A percentile compares a stretch with the other conserved stretches of the same genome.
Conservation (phyloP, 2,888 invertebrate species). For the Schizotus pectinicornis region DNA sequence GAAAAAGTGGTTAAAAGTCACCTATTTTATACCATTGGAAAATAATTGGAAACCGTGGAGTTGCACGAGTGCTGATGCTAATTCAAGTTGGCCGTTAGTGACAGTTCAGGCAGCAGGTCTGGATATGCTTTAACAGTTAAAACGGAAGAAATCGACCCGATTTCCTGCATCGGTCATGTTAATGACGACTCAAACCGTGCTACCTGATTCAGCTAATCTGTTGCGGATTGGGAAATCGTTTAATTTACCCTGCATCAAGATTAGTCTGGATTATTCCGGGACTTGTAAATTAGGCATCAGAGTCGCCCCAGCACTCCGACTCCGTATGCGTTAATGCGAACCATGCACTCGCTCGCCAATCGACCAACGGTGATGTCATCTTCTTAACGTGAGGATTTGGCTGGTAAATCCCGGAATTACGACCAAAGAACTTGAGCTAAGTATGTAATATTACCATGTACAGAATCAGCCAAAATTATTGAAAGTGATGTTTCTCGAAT, state of each 20-base stretch:
- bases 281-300: constrained; percentile 28
- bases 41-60: too few species aligned
- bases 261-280: constrained; percentile 27
- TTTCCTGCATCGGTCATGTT: constrained; percentile 33
- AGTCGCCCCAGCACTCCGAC: neutral
- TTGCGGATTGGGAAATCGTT: constrained; percentile 30
- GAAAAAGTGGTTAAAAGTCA: neutral
- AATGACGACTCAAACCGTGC: constrained; percentile 29
- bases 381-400: too few species aligned
- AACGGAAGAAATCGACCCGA: constrained; percentile 33
- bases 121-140: constrained; percentile 29
- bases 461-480: too few species aligned
- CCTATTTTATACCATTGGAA: too few species aligned
- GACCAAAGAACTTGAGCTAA: too few species aligned
- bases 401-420: too few species aligned
- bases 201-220: constrained; percentile 35
- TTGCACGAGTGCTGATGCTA: neutral
- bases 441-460: too few species aligned
- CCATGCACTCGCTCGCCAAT: too few species aligned
- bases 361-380: too few species aligned
- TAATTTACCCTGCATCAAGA: constrained; percentile 29
- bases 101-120: neutral
- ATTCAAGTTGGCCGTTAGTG: neutral
- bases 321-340: too few species aligned
- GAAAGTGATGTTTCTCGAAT: too few species aligned